Evolutionary conservation across 35 echinoderm and acorn worm genomes (phyloP), one percentile per base, ranked within the genome.

Genomic region (Eucidaris tribuloides): DNA sequence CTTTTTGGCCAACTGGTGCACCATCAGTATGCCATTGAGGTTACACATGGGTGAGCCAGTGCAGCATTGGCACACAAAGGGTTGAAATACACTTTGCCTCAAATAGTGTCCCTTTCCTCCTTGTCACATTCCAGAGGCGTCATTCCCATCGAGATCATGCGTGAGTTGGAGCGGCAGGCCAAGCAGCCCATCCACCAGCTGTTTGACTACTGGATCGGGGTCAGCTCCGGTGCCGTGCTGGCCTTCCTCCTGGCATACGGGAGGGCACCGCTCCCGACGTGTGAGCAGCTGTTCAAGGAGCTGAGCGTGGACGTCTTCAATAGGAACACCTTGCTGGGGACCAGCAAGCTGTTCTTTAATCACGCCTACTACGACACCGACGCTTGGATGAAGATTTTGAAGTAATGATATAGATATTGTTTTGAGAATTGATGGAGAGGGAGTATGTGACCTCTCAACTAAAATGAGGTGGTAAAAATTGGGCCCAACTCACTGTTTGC

Each of bases 311-410:
- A 79, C 0, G 90, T 99, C 40, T 99, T 97, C 46, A 87, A 89
- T 17, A 82, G 87, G 74, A 99, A 92, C 62, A 46, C 91, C 6
- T 46, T 99, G 23, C 77, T 93, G 59, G 96, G 96, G 15, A 99
- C 96, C 30, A 89, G 96, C 45, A 93, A 99, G 42, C 68, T 99
- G 18, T 62, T 99, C 35, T 74, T 92, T 28, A 99, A 84, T 49
- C 96, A 99, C 74, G 90, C 96, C 24, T 99, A 83, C 62, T 99
- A 99, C 81, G 91, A 99, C 45, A 99, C 96, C 3, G 90, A 99
- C 39, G 80, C 86, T 15, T 99, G 96, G 96, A 90, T 90, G 31
- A 87, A 90, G 28, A 90, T 99, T 64, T 63, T 99, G 5, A 93
- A 74, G 96, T 99, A 87, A 70, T n/a, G n/a, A n/a, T n/a, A n/a